Evolutionary conservation across 2,797 vertebrate genomes (phyloP).

Genomic region (Pseudochromis fuscus): DNA sequence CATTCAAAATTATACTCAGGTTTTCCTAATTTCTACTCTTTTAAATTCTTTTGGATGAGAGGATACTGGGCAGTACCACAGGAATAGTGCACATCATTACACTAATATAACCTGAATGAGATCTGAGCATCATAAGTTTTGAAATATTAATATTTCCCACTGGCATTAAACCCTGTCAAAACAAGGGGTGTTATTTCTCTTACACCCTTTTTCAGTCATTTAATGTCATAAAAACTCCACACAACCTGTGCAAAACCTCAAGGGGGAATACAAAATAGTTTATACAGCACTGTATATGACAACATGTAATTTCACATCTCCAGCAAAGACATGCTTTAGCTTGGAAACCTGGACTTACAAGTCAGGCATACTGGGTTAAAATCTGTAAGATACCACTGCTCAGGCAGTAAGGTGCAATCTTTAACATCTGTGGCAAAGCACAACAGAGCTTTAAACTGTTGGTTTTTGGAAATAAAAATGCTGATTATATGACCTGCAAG

Average conservation of each 20-base stretch:
- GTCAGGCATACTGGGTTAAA: slow-evolving; percentile 30
- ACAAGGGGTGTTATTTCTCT: background rate
- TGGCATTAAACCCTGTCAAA: background rate
- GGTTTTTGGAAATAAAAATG: slow-evolving; percentile 27
- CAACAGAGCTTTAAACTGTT: slow-evolving; percentile 1
- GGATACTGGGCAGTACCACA: background rate
- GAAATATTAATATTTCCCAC: slow-evolving; percentile 2
- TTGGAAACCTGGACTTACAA: slow-evolving; percentile 25
- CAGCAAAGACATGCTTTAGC: slow-evolving; percentile 41
- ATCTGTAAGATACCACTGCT: slow-evolving; percentile 34
- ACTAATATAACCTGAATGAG: slow-evolving; percentile 5
- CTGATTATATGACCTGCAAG: slow-evolving; percentile 5
- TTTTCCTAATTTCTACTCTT: background rate
- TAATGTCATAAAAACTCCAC: background rate
- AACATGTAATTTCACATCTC: slow-evolving; percentile 49
- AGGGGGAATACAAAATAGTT: slow-evolving; percentile 40
- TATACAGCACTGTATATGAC: slow-evolving; percentile 37
- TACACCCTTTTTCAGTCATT: background rate
- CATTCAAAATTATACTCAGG: background rate
- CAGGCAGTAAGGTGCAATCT: slow-evolving; percentile 50
- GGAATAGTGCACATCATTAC: background rate
- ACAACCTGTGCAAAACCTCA: slow-evolving; percentile 27
- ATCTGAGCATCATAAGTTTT: slow-evolving; percentile 5
- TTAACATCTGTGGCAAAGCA: slow-evolving; percentile 26
- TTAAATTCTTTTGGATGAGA: background rate